Conservation (phyloP, 2,888 invertebrate species). For the Camponotus fellah region DNA sequence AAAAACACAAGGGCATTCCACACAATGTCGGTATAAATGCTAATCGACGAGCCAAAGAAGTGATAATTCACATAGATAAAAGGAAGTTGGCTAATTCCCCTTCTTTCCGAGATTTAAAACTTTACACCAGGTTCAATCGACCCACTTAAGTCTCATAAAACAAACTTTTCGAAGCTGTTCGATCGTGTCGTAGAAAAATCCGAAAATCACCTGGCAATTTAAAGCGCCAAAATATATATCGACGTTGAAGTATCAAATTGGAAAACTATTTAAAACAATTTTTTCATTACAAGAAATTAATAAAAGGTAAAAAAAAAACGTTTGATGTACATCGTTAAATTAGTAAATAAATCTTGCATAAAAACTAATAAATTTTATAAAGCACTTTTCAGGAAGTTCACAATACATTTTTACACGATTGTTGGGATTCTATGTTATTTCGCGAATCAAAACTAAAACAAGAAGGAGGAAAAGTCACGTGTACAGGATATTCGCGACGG, state of each 20-base stretch:
- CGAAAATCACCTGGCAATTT: conserved; percentile 17
- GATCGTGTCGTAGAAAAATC: conserved; percentile 51
- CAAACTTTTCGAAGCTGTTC: conserved; percentile 51
- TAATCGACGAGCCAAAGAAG: conserved; percentile 10
- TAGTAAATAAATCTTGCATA: neutral
- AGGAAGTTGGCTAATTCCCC: conserved; percentile 52
- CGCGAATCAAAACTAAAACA: neutral
- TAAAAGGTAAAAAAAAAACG: neutral
- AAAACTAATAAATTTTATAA: too few relatives aligned
- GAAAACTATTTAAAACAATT: neutral
- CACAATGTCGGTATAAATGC: conserved; percentile 15
- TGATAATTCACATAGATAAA: conserved; percentile 54
- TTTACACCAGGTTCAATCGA: conserved; percentile 52
- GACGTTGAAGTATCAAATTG: neutral
- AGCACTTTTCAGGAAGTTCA: neutral
- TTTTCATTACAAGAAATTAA: neutral
- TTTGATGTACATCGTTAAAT: neutral
- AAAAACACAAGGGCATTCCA: conserved; percentile 3
- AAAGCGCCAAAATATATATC: conserved; percentile 44
- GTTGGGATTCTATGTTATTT: neutral
- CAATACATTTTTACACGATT: neutral
- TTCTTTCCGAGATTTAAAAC: conserved; percentile 35
- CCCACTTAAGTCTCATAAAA: conserved; percentile 54
- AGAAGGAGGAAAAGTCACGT: neutral
- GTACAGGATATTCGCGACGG: neutral